Evolutionary conservation across 2,113 vertebrate species (phyloP).

Genomic region (Sclerurus mexicanus): DNA sequence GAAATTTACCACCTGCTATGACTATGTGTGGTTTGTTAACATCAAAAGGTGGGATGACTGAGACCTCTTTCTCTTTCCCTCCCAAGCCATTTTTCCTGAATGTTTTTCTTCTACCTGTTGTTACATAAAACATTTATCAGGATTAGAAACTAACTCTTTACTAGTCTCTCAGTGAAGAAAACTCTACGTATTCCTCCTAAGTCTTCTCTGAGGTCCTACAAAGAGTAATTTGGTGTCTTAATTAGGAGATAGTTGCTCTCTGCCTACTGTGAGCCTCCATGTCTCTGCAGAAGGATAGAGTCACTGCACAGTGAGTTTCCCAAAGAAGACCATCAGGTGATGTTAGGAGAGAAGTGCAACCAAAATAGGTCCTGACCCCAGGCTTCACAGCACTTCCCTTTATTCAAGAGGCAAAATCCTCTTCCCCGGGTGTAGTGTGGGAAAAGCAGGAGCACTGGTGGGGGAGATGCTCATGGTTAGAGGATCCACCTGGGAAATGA

Average conservation of each 20-base stretch:
- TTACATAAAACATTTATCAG: not conserved
- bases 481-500: not conserved
- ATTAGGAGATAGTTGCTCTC: not conserved
- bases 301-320: not conserved
- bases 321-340: not conserved
- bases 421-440: accelerated
- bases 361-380: accelerated
- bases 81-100: not conserved
- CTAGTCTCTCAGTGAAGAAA: not conserved
- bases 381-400: not conserved
- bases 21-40: not conserved
- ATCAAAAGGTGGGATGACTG: not conserved
- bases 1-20: not conserved
- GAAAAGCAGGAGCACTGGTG: not conserved
- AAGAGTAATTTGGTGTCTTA: not conserved
- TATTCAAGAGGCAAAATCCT: not conserved
- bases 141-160: not conserved
- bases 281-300: not conserved
- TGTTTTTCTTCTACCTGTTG: not conserved
- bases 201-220: not conserved
- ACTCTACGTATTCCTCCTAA: not conserved
- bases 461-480: not conserved
- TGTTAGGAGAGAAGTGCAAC: not conserved
- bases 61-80: not conserved
- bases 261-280: accelerated